phyloP scores from a whole-genome alignment of 2,113 vertebrate species.

The Mystacornis crossleyi region DNA sequence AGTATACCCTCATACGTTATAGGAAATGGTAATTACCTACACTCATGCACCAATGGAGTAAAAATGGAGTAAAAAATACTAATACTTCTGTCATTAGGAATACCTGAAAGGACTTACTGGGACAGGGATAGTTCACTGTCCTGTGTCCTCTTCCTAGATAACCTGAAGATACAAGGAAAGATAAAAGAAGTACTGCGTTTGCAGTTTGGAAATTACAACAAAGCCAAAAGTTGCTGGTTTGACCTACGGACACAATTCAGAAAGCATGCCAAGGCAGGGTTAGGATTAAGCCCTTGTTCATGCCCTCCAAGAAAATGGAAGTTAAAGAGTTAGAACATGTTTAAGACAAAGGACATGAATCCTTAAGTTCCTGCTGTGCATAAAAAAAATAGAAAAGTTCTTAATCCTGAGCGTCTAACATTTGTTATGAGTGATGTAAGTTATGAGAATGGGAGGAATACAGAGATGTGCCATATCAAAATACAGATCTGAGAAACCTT shows the following conservation, averaged over 20 bases:
- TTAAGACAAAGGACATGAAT: not conserved
- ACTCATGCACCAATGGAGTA: not conserved
- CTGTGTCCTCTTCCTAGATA: not conserved
- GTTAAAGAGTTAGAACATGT: not conserved
- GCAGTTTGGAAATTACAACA: not conserved
- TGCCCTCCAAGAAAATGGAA: not conserved
- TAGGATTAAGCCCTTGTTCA: not conserved
- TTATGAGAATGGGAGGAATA: not conserved
- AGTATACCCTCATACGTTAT: not conserved
- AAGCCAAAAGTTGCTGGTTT: not conserved
- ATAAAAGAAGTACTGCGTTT: not conserved
- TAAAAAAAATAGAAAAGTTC: not conserved
- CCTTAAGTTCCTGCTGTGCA: not conserved
- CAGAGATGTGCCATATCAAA: not conserved
- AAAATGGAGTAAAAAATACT: not conserved
- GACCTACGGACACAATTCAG: not conserved
- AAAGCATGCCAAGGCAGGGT: not conserved
- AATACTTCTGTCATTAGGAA: not conserved
- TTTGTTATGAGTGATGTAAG: not conserved
- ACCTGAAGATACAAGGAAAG: not conserved
- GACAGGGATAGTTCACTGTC: not conserved
- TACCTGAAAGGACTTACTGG: not conserved
- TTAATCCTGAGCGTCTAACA: not conserved
- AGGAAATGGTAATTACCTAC: not conserved
- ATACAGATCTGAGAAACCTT: not conserved